Conservation (phyloP, 2,797 vertebrate species). For the Mus minutoides region DNA sequence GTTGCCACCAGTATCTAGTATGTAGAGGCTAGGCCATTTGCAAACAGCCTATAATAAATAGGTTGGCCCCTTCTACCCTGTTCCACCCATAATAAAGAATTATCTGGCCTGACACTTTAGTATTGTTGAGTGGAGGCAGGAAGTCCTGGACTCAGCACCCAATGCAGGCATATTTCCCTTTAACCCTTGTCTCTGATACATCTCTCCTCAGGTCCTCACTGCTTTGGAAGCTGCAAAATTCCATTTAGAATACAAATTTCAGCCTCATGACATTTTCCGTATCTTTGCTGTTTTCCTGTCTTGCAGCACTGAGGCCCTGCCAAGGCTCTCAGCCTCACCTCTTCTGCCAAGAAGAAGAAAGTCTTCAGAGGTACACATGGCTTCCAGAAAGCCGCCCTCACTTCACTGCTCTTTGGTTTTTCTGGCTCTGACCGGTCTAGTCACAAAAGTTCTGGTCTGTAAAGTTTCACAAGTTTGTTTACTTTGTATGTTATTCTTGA, state of each 20-base stretch:
- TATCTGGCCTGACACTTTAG: neutral
- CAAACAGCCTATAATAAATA: neutral
- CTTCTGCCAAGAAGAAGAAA: slow-evolving; percentile 48
- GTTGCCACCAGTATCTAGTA: neutral
- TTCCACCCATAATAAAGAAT: neutral
- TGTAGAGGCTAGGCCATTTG: neutral
- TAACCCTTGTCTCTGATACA: neutral
- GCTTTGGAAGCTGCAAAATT: slow-evolving; percentile 7
- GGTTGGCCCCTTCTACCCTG: neutral
- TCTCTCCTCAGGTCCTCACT: neutral
- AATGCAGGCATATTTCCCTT: neutral
- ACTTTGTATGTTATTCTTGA: neutral
- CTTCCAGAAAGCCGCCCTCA: slow-evolving; percentile 44
- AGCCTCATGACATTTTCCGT: slow-evolving; percentile 40
- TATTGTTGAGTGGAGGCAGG: neutral
- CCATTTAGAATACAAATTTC: neutral
- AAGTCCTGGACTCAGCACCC: neutral
- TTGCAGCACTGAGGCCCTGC: slow-evolving; percentile 16
- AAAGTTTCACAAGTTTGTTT: neutral
- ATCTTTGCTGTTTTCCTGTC: slow-evolving; percentile 56
- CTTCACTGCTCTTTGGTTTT: neutral
- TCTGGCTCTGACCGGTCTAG: neutral
- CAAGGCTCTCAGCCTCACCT: slow-evolving; percentile 51
- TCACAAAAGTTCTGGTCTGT: neutral
- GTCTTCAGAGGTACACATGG: neutral